Evolutionary conservation across 1,140 invertebrate species (phyloP).

Genomic region (Chymomyza costata): DNA sequence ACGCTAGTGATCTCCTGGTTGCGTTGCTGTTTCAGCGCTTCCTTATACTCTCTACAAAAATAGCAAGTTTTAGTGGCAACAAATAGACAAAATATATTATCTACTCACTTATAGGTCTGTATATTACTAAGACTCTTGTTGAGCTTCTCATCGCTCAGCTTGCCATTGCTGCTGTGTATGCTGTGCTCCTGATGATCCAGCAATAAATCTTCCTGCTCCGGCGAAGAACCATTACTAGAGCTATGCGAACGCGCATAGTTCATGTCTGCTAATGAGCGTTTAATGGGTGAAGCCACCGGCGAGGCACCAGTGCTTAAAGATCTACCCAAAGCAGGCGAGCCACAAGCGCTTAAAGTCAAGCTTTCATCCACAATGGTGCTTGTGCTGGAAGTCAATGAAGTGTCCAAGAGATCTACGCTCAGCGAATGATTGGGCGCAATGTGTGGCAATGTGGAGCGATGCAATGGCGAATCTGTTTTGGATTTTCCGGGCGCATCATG

Average conservation of each 20-base stretch:
- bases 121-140: constrained; percentile 84
- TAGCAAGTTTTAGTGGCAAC: constrained; percentile 41
- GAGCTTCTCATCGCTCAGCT: constrained; percentile 79
- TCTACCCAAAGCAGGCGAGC: constrained; percentile 25
- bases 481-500: constrained; percentile 80
- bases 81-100: background rate
- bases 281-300: constrained; percentile 43
- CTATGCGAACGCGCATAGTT: constrained; percentile 53
- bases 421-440: constrained; percentile 36
- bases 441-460: constrained; percentile 50
- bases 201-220: constrained; percentile 73
- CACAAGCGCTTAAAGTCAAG: constrained; percentile 44
- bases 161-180: constrained; percentile 65
- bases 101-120: constrained; percentile 87
- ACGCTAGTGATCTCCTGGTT: constrained; percentile 83
- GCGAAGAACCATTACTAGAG: constrained; percentile 71
- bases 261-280: constrained; percentile 9
- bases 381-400: constrained; percentile 64
- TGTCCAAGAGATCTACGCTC: constrained; percentile 61
- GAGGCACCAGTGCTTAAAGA: constrained; percentile 4
- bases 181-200: constrained; percentile 61
- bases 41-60: constrained; percentile 86
- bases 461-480: constrained; percentile 56
- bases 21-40: constrained; percentile 88
- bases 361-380: constrained; percentile 73